Evolutionary conservation across 2,797 vertebrate species (phyloP), one percentile per base, ranked within the genome.

Genomic region (Florisuga fusca): DNA sequence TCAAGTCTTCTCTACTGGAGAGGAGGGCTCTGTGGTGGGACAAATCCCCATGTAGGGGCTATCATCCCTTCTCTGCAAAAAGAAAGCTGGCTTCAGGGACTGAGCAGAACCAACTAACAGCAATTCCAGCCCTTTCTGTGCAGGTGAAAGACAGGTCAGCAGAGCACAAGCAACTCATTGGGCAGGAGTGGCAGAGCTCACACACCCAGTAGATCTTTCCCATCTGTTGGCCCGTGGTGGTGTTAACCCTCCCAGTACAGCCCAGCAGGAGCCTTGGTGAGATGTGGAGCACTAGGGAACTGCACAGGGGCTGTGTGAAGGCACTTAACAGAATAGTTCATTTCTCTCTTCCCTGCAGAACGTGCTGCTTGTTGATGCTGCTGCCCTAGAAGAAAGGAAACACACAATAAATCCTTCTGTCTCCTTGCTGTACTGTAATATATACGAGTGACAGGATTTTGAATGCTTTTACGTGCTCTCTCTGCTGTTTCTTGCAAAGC

Each of bases 131-230:
- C 33, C 22, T 9, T 33, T 5, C 22, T 25, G 13, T 22, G 68
- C 34, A 15, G 51, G 72, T 7, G 34, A 6, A 26, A 25, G 64
- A 3, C 25, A 19, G 51, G 26, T 25, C 16, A 1, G 43, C 14
- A 8, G 36, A 61, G 77, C 64, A 76, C 62, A 13, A 45, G 64
- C 19, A 48, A 4, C 25, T 3, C 14, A 57, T 14, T 9, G 5
- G 41, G 13, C n/a, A 12, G 16, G 26, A 31, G 22, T 7, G 26
- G 41, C 43, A 61, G 69, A 34, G 54, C 51, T 43, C 7, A 27
- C 50, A 33, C 9, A 15, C 3, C 1, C 0, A 0, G 41, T 6
- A 18, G 29, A 15, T 13, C 29, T 81, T 51, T 43, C 50, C 45
- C 64, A 0, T 15, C 45, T 61, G 27, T 15, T 15, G 15, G 9